Percentiles rank a stretch among this genome's conserved stretches.
Evolutionary conservation across 2,113 vertebrate species (phyloP).

Genomic region (Dasyornis broadbenti): DNA sequence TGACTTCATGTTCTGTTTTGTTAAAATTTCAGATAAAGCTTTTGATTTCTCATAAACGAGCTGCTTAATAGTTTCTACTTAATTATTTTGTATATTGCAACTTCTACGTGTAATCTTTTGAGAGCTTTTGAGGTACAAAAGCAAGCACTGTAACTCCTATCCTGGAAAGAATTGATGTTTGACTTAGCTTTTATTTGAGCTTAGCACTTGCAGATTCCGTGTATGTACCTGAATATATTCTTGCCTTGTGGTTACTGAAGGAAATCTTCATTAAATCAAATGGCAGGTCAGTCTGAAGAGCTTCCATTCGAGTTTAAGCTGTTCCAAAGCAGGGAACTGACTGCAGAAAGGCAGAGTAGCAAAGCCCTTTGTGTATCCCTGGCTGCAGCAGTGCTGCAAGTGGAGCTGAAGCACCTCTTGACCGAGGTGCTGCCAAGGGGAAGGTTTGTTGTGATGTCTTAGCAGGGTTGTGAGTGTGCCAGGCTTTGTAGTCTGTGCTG

Average conservation of each 20-base stretch:
- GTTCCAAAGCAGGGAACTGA: neutral
- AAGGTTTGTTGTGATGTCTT: neutral
- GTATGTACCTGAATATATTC: neutral
- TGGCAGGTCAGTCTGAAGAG: neutral
- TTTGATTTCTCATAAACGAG: neutral
- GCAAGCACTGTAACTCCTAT: neutral
- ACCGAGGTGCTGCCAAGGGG: neutral
- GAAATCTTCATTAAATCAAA: neutral
- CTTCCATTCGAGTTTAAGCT: neutral
- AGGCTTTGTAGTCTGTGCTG: neutral
- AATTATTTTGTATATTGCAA: neutral
- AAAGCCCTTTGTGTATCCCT: neutral
- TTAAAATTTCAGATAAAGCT: neutral
- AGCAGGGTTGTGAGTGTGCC: neutral
- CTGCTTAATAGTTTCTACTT: neutral
- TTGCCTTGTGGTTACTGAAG: neutral
- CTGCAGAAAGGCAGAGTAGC: neutral
- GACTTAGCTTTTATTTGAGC: neutral
- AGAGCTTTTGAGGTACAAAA: neutral
- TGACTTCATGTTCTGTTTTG: neutral
- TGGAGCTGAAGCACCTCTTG: neutral
- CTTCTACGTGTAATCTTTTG: neutral
- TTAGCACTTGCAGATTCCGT: neutral
- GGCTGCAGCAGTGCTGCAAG: neutral
- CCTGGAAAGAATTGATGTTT: neutral